Conservation (phyloP, 2,888 invertebrate genomes). For the Portevinia maculata region DNA sequence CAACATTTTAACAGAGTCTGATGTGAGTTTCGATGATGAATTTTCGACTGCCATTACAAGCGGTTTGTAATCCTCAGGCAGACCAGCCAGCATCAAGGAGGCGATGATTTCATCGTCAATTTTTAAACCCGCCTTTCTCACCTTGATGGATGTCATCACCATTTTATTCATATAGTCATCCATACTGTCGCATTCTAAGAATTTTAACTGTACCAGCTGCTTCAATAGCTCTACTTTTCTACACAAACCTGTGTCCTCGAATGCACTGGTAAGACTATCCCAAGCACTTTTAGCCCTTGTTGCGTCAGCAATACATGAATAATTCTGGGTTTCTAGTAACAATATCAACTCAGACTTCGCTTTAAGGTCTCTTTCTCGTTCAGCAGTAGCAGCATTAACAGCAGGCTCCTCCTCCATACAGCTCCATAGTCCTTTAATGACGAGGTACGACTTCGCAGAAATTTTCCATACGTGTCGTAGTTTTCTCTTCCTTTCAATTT, state of each 20-base stretch:
- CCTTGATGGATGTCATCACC: conserved; percentile 23
- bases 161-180: conserved; percentile 36
- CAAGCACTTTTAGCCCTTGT: conserved; percentile 30
- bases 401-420: conserved; percentile 6
- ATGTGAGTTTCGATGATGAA: conserved; percentile 24
- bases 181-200: conserved; percentile 32
- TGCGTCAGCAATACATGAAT: conserved; percentile 36
- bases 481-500: conserved; percentile 38
- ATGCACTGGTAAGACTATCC: conserved; percentile 29
- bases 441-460: conserved; percentile 14
- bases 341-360: conserved; percentile 28
- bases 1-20: conserved; percentile 29
- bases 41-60: conserved; percentile 34
- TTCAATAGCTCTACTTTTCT: conserved; percentile 29
- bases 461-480: conserved; percentile 29
- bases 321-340: conserved; percentile 24
- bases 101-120: too few relatives aligned
- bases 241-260: conserved; percentile 32
- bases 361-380: conserved; percentile 13
- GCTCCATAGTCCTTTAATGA: conserved; percentile 29
- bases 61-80: too few relatives aligned
- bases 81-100: conserved; percentile 21
- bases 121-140: conserved; percentile 43
- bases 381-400: background rate
- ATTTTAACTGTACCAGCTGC: conserved; percentile 39